These are phyloP conservation scores for Corythornis cristatus DNA, from an alignment of 2,113 vertebrate genomes.

Conservation along the genomic window DNA sequence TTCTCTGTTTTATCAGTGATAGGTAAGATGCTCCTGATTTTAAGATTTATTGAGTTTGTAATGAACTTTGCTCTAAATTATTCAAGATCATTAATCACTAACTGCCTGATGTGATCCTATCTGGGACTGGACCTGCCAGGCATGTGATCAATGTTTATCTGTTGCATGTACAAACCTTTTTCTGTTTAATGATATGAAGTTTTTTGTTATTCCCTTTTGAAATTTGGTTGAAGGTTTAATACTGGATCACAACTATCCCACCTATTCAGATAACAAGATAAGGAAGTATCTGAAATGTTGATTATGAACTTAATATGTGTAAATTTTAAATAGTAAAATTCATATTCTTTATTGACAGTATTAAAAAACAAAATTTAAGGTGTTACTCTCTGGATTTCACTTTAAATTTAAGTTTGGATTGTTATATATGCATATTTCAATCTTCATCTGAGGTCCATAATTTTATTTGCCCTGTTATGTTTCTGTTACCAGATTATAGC, in stretches of 20 bases:
- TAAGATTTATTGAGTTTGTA: constrained; percentile 51
- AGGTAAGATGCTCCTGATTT: background rate
- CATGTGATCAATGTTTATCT: background rate
- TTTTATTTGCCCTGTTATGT: background rate
- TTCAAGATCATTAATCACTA: constrained; percentile 37
- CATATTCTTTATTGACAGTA: background rate
- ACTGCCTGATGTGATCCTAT: background rate
- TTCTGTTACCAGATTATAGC: background rate
- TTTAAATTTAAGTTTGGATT: background rate
- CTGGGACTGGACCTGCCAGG: background rate
- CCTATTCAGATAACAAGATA: background rate
- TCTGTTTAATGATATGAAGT: background rate
- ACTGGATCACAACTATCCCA: background rate
- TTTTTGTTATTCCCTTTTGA: background rate
- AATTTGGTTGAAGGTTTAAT: background rate
- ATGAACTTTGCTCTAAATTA: constrained; percentile 1
- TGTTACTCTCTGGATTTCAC: background rate
- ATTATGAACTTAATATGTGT: background rate
- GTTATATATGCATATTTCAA: background rate
- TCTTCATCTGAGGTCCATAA: background rate
- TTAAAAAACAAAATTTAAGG: background rate
- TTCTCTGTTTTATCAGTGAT: background rate
- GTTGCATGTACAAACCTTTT: background rate
- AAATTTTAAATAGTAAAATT: background rate
- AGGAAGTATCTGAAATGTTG: background rate